Conservation (phyloP, 2,888 invertebrate genomes). For the Ornithoptera alexandrae region DNA sequence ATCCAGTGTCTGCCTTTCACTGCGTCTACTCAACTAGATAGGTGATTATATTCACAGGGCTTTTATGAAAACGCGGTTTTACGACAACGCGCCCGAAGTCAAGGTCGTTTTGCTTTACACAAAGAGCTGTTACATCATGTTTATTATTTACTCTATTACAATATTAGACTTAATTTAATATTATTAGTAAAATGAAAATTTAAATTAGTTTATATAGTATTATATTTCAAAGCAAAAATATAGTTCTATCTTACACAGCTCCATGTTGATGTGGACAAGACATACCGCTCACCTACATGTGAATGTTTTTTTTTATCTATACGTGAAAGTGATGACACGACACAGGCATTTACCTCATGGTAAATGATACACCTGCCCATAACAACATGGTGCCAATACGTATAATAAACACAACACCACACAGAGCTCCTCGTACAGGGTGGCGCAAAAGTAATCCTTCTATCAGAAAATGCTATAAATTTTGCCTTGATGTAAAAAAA, state of each 20-base stretch:
- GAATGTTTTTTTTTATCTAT: no score
- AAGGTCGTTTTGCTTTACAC: slow-evolving; percentile 7
- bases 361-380: no score
- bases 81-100: slow-evolving; percentile 4
- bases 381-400: no score
- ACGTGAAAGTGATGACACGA: no score
- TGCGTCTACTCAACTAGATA: slow-evolving; percentile 18
- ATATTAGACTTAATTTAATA: slow-evolving; percentile 4
- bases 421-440: no score
- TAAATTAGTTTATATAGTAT: background rate
- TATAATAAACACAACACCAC: no score
- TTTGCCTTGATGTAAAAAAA: no score
- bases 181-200: background rate
- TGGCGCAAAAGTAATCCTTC: no score
- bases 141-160: slow-evolving; percentile 15
- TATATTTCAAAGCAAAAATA: background rate
- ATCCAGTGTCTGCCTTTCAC: slow-evolving; percentile 1
- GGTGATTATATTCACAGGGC: slow-evolving; percentile 22
- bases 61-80: slow-evolving; percentile 22
- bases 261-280: no score
- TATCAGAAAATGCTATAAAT: no score
- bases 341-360: no score
- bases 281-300: no score
- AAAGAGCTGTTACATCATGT: slow-evolving; percentile 1
- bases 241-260: background rate